Percentiles rank a stretch among this genome's conserved stretches.
These are phyloP conservation scores for Cirrhinus mrigala DNA, from an alignment of 2,797 vertebrate genomes.

Conservation along the genomic window DNA sequence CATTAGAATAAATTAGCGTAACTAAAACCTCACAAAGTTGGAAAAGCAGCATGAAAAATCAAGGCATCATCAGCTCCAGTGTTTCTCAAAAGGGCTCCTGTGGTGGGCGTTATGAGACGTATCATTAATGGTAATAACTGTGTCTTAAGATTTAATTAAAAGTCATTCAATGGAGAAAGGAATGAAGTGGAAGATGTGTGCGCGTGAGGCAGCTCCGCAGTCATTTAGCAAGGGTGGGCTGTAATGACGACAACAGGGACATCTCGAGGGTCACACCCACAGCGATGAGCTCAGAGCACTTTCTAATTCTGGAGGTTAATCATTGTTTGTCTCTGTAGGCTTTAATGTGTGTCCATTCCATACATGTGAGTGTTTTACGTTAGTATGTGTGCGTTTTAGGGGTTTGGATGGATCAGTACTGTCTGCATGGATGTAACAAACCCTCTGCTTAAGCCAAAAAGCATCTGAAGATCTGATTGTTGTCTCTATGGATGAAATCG, in stretches of 20 bases:
- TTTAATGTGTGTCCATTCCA: background rate
- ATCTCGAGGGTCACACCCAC: slow-evolving; percentile 44
- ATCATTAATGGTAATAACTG: slow-evolving; percentile 3
- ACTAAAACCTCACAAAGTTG: background rate
- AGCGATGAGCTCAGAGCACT: slow-evolving; percentile 23
- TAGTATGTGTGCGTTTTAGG: background rate
- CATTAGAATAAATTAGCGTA: background rate
- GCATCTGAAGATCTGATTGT: background rate
- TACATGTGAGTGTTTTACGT: background rate
- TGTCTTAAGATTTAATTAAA: background rate
- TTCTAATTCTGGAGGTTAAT: slow-evolving; percentile 44
- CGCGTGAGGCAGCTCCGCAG: background rate
- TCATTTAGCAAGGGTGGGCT: slow-evolving; percentile 31
- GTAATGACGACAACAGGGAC: slow-evolving; percentile 24
- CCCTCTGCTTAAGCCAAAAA: background rate
- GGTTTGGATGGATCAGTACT: background rate
- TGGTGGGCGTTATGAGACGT: background rate
- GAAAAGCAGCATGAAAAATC: background rate
- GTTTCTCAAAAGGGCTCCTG: background rate
- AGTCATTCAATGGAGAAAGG: background rate
- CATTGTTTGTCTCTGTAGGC: slow-evolving; percentile 18
- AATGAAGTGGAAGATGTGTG: background rate
- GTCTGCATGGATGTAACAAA: background rate
- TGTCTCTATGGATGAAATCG: too few species aligned
- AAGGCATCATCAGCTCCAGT: background rate